Conservation (phyloP, 2,888 invertebrate species). For the Stenichneumon culpator region DNA sequence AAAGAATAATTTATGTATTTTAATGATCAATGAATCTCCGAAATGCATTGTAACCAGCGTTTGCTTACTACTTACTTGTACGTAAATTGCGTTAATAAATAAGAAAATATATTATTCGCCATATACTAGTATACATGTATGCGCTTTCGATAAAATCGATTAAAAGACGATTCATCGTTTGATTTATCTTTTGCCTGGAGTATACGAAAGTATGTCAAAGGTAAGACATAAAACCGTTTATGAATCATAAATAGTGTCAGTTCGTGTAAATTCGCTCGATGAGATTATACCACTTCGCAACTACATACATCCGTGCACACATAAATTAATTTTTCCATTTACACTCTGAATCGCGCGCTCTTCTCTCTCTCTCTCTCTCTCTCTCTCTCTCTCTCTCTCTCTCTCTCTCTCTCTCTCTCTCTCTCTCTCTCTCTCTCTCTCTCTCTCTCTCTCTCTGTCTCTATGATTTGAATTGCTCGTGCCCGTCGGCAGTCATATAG, state of each 20-base stretch:
- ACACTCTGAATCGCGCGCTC: not conserved
- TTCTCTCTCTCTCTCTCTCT: not conserved
- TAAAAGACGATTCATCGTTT: too few species aligned
- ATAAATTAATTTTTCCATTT: slow-evolving; percentile 1
- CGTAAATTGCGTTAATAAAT: not conserved
- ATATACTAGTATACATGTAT: too few species aligned
- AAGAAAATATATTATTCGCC: slow-evolving; percentile 40
- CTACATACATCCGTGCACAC: not conserved
- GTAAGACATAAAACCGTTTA: slow-evolving; percentile 14
- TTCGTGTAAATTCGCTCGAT: slow-evolving; percentile 42
- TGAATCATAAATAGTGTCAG: slow-evolving; percentile 61
- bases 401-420: not conserved
- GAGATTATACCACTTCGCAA: not conserved
- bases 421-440: not conserved
- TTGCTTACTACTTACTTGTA: too few species aligned
- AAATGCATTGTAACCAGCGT: too few species aligned
- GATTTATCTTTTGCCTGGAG: too few species aligned
- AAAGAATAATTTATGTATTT: not conserved
- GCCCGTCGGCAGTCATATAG: not conserved
- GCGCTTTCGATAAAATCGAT: too few species aligned
- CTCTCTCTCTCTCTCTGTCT: not conserved
- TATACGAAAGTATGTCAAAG: not conserved
- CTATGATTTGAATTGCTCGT: slow-evolving; percentile 8
- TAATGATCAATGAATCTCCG: not conserved
- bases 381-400: not conserved